Conservation (phyloP, 2,797 vertebrate genomes). For the Pangasius macronema region DNA sequence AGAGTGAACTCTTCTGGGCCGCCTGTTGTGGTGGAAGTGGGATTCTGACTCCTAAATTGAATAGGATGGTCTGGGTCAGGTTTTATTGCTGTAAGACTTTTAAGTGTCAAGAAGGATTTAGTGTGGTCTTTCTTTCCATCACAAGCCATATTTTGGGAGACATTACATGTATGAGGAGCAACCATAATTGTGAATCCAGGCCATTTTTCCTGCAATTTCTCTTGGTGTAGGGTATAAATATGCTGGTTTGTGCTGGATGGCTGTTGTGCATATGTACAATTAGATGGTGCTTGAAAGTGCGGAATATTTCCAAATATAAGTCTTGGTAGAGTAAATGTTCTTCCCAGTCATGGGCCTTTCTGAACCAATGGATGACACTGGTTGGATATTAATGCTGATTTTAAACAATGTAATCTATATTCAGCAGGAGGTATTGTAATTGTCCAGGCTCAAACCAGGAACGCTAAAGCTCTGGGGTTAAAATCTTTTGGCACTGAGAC, state of each 20-base stretch:
- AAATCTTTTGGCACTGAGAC: neutral
- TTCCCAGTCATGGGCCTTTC: neutral
- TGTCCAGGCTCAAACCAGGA: neutral
- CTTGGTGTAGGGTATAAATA: constrained; percentile 8
- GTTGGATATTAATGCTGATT: neutral
- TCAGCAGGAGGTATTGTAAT: neutral
- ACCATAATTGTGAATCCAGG: neutral
- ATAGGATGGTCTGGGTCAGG: constrained; percentile 12
- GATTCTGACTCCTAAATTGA: constrained; percentile 20
- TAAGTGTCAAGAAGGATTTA: neutral
- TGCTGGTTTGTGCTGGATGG: neutral
- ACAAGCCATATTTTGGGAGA: constrained; percentile 8
- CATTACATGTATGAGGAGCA: neutral
- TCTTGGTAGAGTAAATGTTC: neutral
- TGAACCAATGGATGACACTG: neutral
- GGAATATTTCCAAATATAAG: neutral
- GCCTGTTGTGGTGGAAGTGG: constrained; percentile 6
- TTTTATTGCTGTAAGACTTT: constrained; percentile 17
- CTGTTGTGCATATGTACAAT: neutral
- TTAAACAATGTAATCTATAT: neutral
- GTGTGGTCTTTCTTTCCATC: constrained; percentile 15
- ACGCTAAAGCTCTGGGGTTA: neutral
- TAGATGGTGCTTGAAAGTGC: neutral
- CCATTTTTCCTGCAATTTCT: constrained; percentile 20
- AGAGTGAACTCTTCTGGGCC: neutral